Base-by-base conservation (phyloP, 2,888 invertebrate genomes). In the Busseola fusca region DNA sequence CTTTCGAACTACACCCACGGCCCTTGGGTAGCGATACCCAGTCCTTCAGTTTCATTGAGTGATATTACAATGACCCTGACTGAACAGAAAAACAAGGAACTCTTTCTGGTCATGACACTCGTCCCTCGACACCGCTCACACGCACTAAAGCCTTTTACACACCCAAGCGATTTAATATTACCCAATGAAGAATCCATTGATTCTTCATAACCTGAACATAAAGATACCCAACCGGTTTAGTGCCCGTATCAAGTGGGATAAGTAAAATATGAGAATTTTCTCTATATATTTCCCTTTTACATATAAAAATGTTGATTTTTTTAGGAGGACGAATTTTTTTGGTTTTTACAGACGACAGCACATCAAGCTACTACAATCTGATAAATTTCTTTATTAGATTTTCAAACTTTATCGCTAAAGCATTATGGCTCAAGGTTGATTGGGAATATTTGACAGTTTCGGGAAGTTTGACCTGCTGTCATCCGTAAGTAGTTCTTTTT, bases 121-220 rank as follows among this genome's bases (percentile, higher is more conserved):
- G 25, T 25, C 27, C 16, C n/a, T 12, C 25, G 12, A 52, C 34
- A 34, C 34, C 34, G 34, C 34, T 34, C 34, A 34, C 34, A 34
- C 34, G 34, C 34, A 34, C 27, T 54, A 4, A 14, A 25, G 52
- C 25, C 52, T 50, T 21, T n/a, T 50, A 27, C 3, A 54, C 25
- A 16, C 25, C 16, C 52, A 27, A 54, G 25, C 25, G 25, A 52
- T 25, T 16, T 54, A 54, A 54, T 54, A 7, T 27, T 54, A 70
- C 45, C 57, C 34, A 34, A 34, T 34, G 34, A 34, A 34, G 34
- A 34, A 34, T 34, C 34, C 25, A 56, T 74, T 25, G 68, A 25
- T 64, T 59, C 64, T 73, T 66, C 21, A 45, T 63, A 70, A 42
- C 48, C 16, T 58, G 34, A 64, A 69, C 54, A 59, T 34, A 50